These are phyloP conservation scores for Myripristis murdjan DNA, from an alignment of 2,797 vertebrate genomes.

Conservation along the genomic window DNA sequence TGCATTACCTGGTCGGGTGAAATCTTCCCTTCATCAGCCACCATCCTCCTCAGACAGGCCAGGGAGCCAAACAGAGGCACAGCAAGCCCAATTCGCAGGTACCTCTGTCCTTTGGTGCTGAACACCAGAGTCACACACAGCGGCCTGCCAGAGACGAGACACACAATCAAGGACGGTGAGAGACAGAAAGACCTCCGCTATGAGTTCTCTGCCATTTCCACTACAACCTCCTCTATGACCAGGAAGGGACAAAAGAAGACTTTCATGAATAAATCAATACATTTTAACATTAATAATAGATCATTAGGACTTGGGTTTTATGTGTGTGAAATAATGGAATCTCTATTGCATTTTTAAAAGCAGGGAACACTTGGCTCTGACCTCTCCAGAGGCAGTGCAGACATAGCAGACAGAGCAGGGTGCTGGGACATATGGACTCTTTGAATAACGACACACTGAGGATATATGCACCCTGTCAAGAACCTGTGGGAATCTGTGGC, in stretches of 20 bases:
- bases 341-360: conserved; percentile 80
- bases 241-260: conserved; percentile 69
- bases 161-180: conserved; percentile 21
- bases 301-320: conserved; percentile 74
- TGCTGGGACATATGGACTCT: conserved; percentile 62
- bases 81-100: conserved; percentile 90
- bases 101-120: conserved; percentile 89
- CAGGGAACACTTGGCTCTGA: conserved; percentile 56
- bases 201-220: conserved; percentile 32
- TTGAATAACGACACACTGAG: conserved; percentile 44
- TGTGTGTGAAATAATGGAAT: conserved; percentile 79
- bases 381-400: conserved; percentile 62
- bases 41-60: conserved; percentile 89
- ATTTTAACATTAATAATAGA: conserved; percentile 83
- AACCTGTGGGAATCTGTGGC: conserved; percentile 20
- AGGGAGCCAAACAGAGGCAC: conserved; percentile 91
- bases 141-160: conserved; percentile 80
- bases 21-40: conserved; percentile 90
- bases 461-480: conserved; percentile 15
- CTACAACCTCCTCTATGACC: conserved; percentile 32
- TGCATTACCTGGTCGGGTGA: conserved; percentile 89
- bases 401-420: conserved; percentile 53
- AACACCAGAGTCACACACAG: conserved; percentile 93
- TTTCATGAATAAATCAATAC: conserved; percentile 79
- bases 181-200: conserved; percentile 1